Conservation (phyloP, 2,797 vertebrate species). For the Macropodus opercularis region DNA sequence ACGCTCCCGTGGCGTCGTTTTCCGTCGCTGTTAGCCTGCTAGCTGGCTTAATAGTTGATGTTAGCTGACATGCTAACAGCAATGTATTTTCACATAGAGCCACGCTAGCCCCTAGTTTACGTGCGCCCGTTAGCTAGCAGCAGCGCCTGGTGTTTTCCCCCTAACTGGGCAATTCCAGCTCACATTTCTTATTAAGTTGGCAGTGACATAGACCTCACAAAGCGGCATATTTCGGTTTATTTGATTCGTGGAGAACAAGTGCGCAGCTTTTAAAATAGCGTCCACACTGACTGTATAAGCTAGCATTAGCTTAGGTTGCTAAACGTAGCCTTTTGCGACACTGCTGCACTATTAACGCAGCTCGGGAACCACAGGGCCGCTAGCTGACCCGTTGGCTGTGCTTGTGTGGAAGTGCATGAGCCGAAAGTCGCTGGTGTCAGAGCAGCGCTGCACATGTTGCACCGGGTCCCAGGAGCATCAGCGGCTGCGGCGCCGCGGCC, state of each 20-base stretch:
- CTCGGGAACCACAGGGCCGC: not conserved
- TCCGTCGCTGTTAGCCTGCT: not conserved
- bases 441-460: too few relatives aligned
- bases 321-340: conserved; percentile 46
- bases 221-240: rapidly evolving
- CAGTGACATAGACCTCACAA: rapidly evolving
- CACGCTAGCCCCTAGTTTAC: conserved; percentile 22
- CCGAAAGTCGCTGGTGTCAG: not conserved
- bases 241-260: not conserved
- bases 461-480: rapidly evolving
- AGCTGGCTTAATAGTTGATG: not conserved
- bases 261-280: rapidly evolving
- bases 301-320: conserved; percentile 30
- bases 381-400: rapidly evolving
- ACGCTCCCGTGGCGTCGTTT: rapidly evolving
- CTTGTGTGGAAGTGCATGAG: not conserved
- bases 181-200: too few relatives aligned
- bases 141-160: conserved; percentile 3
- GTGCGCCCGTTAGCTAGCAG: conserved; percentile 10
- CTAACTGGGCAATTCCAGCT: not conserved
- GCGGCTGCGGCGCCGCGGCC: too few relatives aligned
- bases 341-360: conserved; percentile 24
- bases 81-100: conserved; percentile 15
- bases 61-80: conserved; percentile 57
- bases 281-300: not conserved